These are phyloP conservation scores for Oriolus oriolus DNA, from an alignment of 2,113 vertebrate species.

Conservation along the genomic window DNA sequence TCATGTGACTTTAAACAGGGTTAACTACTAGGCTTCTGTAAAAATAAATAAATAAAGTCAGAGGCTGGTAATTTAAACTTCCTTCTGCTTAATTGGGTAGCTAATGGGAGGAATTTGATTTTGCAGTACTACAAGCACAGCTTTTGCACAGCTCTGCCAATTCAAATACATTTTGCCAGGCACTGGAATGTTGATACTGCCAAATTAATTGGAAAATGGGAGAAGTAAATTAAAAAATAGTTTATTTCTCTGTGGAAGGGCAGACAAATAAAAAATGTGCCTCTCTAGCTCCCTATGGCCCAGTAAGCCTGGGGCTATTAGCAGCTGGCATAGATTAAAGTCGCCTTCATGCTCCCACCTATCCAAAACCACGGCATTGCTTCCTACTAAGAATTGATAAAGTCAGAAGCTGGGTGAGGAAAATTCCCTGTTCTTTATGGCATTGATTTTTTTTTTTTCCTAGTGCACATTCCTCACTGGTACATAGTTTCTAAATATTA, in stretches of 20 bases:
- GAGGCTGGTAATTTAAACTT: slow-evolving; percentile 16
- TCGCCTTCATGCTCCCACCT: background rate
- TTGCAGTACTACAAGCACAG: background rate
- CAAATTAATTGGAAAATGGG: slow-evolving; percentile 39
- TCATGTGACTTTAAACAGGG: background rate
- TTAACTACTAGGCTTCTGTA: background rate
- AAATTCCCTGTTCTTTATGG: background rate
- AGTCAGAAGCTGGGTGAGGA: background rate
- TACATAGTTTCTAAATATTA: background rate
- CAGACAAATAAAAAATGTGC: background rate
- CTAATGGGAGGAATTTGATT: slow-evolving; percentile 1
- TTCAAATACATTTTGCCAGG: background rate
- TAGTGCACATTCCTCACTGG: background rate
- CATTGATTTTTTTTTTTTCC: background rate
- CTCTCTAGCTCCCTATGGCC: background rate
- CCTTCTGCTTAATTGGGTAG: background rate
- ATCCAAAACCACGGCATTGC: background rate
- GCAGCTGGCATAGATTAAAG: background rate
- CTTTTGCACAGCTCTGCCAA: background rate
- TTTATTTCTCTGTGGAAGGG: background rate
- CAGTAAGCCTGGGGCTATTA: background rate
- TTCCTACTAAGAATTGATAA: background rate
- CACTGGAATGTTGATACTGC: background rate
- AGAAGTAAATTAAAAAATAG: slow-evolving; percentile 22
- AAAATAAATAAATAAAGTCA: slow-evolving; percentile 28